A percentile compares a stretch with the other conserved stretches of the same genome.
These are phyloP conservation scores for Xenops minutus DNA, from an alignment of 2,797 vertebrate species.

Conservation along the genomic window DNA sequence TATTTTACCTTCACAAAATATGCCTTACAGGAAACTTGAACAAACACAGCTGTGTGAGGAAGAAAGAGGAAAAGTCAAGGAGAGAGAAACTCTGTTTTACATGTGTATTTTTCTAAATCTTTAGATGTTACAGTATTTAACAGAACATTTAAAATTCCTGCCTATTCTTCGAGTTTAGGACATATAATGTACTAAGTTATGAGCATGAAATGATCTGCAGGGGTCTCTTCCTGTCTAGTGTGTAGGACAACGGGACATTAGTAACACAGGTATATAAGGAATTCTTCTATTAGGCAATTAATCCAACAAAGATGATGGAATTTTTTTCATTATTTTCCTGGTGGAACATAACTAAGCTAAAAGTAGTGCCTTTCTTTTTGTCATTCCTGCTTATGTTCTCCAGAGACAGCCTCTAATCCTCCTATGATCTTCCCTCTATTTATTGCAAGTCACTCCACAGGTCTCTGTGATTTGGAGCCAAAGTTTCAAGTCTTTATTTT, in stretches of 20 bases:
- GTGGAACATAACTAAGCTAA: neutral
- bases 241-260: neutral
- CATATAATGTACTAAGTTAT: neutral
- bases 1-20: neutral
- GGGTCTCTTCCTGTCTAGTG: neutral
- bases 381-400: neutral
- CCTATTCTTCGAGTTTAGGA: neutral
- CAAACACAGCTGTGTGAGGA: neutral
- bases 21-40: neutral
- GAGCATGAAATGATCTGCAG: neutral
- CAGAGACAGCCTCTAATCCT: neutral
- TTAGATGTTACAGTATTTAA: neutral
- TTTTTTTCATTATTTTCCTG: neutral
- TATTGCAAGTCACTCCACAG: neutral
- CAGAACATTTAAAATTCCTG: neutral
- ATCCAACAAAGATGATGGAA: neutral
- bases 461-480: neutral
- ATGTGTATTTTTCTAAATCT: neutral
- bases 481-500: neutral
- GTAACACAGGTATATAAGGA: neutral
- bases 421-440: conserved; percentile 12
- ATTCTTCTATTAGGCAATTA: neutral
- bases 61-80: neutral
- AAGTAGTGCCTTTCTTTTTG: neutral
- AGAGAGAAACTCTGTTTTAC: neutral